A percentile compares a stretch with the other conserved stretches of the same genome.
Evolutionary conservation across 2,888 invertebrate species (phyloP).

Genomic region (Orthosia gracilis): DNA sequence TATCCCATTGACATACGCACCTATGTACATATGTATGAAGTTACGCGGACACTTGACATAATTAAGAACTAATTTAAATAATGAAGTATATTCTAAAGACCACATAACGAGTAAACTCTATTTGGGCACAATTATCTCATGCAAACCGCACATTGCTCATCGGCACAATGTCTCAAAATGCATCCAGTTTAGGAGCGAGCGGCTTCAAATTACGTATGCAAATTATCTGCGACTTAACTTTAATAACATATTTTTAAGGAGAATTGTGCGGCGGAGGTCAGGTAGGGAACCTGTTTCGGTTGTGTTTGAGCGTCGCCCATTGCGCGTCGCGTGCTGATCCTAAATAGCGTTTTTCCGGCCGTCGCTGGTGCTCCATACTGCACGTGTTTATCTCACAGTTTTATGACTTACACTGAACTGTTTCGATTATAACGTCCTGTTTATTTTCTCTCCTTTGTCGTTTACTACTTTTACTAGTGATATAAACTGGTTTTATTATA

Average conservation of each 20-base stretch:
- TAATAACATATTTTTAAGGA: constrained; percentile 54
- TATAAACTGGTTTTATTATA: constrained; percentile 32
- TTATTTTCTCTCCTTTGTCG: constrained; percentile 46
- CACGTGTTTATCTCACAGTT: constrained; percentile 42
- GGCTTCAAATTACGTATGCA: constrained; percentile 55
- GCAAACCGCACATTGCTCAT: constrained; percentile 13
- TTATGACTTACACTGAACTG: constrained; percentile 44
- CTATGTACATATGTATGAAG: too few species aligned
- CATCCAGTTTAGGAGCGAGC: constrained; percentile 32
- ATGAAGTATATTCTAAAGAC: not conserved
- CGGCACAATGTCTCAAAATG: constrained; percentile 9
- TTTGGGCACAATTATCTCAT: constrained; percentile 5
- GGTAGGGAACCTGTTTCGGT: constrained; percentile 57
- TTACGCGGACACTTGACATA: not conserved
- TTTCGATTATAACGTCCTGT: constrained; percentile 38
- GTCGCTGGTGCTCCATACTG: constrained; percentile 28
- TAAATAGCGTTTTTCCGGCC: constrained; percentile 47
- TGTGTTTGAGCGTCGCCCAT: constrained; percentile 35
- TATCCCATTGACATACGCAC: not conserved
- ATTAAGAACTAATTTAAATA: not conserved
- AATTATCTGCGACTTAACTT: constrained; percentile 60
- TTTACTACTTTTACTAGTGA: constrained; percentile 19
- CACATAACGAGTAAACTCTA: not conserved
- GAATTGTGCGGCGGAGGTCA: constrained; percentile 46
- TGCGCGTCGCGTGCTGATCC: constrained; percentile 47